Percentiles rank a stretch among this genome's conserved stretches.
Evolutionary conservation across 2,113 vertebrate genomes (phyloP).

Genomic region (Sisor rabdophorus): DNA sequence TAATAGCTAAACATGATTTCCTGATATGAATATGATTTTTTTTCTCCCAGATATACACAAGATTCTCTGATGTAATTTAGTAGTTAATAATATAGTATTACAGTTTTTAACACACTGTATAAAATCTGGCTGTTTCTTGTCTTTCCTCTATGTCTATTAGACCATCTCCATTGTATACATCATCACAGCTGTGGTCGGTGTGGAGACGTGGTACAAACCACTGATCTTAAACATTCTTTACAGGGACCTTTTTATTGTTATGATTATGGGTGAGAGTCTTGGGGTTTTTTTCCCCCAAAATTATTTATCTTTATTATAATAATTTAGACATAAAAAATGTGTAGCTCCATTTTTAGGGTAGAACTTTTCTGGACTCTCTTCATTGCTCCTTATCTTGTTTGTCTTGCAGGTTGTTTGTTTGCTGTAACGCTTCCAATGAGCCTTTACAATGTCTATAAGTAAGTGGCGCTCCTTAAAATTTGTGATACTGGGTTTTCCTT

Average conservation of each 20-base stretch:
- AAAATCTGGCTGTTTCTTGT: not conserved
- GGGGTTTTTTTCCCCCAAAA: not conserved
- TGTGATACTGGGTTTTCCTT: not conserved
- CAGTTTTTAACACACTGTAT: not conserved
- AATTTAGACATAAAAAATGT: too few relatives aligned
- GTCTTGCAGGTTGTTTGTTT: conserved; percentile 80
- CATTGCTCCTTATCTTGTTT: conserved; percentile 52
- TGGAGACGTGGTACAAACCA: conserved; percentile 93
- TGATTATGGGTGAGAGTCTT: conserved; percentile 88
- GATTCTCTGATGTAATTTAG: not conserved
- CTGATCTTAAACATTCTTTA: conserved; percentile 86
- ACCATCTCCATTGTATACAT: conserved; percentile 96
- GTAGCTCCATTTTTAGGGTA: too few relatives aligned
- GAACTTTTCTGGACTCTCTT: conserved; percentile 2
- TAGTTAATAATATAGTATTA: not conserved
- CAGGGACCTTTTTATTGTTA: conserved; percentile 91
- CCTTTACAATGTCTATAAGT: conserved; percentile 90
- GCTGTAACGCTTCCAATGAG: conserved; percentile 94
- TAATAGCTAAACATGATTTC: too few relatives aligned
- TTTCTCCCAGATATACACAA: not conserved
- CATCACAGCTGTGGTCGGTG: conserved; percentile 90
- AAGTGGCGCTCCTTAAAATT: conserved; percentile 45
- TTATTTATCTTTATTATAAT: not conserved
- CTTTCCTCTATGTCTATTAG: conserved; percentile 67
- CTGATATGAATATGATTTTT: too few relatives aligned